Evolutionary conservation across 2,888 invertebrate species (phyloP).

Genomic region (Adineta ricciae): DNA sequence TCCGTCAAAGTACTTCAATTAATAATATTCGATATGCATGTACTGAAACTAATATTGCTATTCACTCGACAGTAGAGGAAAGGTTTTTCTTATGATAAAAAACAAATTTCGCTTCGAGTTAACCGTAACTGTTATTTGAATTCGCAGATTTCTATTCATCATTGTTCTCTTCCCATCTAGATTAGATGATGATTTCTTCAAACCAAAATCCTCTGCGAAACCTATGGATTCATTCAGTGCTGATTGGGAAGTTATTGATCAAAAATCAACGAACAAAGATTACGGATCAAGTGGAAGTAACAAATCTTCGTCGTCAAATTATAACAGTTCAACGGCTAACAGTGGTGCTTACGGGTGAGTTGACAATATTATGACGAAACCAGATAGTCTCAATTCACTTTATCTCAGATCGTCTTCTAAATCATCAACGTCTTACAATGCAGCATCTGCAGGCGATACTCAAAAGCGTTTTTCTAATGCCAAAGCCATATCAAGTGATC

Average conservation of each 20-base stretch:
- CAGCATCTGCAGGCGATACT: constrained; percentile 54
- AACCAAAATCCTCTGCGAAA: background rate
- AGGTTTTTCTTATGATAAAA: no score
- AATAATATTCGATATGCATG: background rate
- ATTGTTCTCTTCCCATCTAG: background rate
- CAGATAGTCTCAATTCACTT: background rate
- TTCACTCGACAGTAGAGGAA: no score
- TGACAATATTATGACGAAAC: background rate
- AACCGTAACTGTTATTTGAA: no score
- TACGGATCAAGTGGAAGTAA: background rate
- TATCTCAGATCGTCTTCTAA: background rate
- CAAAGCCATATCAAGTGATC: constrained; percentile 93
- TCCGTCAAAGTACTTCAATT: no score
- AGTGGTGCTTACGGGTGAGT: background rate
- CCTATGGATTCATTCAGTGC: constrained; percentile 37
- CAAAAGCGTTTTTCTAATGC: constrained; percentile 92
- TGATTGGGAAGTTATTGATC: constrained; percentile 41
- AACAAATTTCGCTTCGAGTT: no score
- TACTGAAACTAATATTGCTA: background rate
- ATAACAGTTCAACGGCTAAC: background rate
- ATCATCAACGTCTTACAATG: background rate
- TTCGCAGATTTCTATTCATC: no score
- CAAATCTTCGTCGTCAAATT: background rate
- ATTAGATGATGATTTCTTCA: background rate
- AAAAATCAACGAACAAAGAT: constrained; percentile 28